These are phyloP conservation scores for Pseudochaenichthys georgianus DNA, from an alignment of 2,797 vertebrate species.

Conservation along the genomic window DNA sequence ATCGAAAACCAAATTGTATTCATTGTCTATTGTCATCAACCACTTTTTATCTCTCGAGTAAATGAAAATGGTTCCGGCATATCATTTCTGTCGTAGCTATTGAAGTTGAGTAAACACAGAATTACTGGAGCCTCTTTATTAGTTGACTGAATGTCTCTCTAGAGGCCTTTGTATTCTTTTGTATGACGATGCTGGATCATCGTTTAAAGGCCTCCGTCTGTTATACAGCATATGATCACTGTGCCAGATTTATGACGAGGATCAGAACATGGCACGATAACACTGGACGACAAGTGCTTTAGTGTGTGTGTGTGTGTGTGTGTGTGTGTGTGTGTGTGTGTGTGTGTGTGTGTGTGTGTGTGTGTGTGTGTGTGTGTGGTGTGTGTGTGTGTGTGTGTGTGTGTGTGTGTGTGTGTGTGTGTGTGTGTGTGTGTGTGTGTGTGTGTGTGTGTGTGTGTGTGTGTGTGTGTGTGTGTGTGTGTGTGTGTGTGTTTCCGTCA, in stretches of 20 bases:
- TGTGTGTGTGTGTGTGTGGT: no score
- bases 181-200: conserved; percentile 39
- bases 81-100: conserved; percentile 32
- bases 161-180: conserved; percentile 35
- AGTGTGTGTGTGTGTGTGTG: no score
- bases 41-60: background rate
- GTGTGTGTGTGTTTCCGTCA: no score
- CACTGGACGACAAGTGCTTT: background rate
- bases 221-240: conserved; percentile 24
- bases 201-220: conserved; percentile 23
- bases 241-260: conserved; percentile 46
- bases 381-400: no score
- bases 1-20: conserved; percentile 5
- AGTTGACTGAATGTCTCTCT: conserved; percentile 6
- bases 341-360: no score
- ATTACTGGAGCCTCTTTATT: conserved; percentile 5
- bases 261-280: conserved; percentile 23
- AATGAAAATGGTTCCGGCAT: conserved; percentile 11
- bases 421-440: no score
- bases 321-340: no score
- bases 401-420: no score
- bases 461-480: no score
- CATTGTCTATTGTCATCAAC: conserved; percentile 3
- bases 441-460: no score
- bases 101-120: conserved; percentile 32